phyloP scores from a whole-genome alignment of 2,797 vertebrate species.

The Netta rufina region DNA sequence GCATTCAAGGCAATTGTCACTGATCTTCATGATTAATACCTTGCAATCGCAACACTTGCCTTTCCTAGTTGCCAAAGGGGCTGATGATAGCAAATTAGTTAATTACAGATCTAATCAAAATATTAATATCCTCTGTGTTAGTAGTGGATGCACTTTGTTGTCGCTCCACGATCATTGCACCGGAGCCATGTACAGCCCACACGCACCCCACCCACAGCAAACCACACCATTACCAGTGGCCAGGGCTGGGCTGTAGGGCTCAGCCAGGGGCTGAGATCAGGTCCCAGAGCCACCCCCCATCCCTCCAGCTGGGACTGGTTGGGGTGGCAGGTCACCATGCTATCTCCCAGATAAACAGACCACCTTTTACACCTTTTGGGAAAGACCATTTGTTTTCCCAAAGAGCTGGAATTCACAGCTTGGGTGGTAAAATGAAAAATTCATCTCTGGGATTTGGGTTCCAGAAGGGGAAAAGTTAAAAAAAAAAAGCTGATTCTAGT shows the following conservation, averaged over 20 bases:
- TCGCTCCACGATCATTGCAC: fast-evolving
- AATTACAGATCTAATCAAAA: background rate
- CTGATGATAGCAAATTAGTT: background rate
- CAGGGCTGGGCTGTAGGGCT: background rate
- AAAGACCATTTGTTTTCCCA: background rate
- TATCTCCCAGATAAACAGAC: background rate
- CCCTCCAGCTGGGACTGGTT: background rate
- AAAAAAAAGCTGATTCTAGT: fast-evolving
- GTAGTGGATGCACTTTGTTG: background rate
- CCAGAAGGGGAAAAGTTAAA: fast-evolving
- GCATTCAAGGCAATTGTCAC: background rate
- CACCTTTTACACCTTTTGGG: background rate
- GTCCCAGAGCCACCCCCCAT: too few relatives aligned
- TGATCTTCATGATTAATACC: background rate
- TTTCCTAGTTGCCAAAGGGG: background rate
- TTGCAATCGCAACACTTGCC: background rate
- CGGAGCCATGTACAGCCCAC: fast-evolving
- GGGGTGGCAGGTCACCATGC: background rate
- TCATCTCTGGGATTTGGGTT: background rate
- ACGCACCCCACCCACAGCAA: fast-evolving
- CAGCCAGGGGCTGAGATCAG: background rate
- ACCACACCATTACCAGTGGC: fast-evolving
- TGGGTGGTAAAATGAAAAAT: background rate
- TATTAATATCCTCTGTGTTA: background rate
- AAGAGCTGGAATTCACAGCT: too few relatives aligned